Conservation (phyloP, 2,113 vertebrate species). For the Chionis minor region DNA sequence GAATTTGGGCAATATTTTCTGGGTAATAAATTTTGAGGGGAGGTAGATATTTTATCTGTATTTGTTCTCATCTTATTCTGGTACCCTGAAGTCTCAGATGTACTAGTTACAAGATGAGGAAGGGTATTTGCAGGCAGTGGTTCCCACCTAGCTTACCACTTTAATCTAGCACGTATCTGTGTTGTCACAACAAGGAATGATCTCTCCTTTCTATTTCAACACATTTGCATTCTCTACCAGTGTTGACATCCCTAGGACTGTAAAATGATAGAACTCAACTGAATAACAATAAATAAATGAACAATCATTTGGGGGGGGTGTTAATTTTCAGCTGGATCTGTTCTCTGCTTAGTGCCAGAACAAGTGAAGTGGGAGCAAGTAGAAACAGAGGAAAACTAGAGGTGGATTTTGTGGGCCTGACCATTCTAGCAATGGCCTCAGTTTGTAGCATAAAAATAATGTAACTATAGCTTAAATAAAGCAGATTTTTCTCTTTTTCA, state of each 20-base stretch:
- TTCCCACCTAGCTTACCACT: neutral
- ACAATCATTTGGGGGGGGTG: neutral
- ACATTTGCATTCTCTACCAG: neutral
- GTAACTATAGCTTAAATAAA: neutral
- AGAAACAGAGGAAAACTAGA: neutral
- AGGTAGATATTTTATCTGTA: neutral
- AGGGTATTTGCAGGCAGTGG: neutral
- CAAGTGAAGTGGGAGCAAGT: neutral
- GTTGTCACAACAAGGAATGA: neutral
- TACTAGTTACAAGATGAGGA: neutral
- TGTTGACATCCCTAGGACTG: neutral
- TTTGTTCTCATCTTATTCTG: neutral
- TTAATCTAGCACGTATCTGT: neutral
- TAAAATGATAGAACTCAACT: neutral
- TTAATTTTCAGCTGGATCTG: neutral
- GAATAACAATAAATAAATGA: neutral
- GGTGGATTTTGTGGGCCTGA: fast-evolving
- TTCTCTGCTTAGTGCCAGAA: neutral
- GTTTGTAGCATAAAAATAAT: neutral
- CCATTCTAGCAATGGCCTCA: neutral
- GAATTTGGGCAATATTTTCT: neutral
- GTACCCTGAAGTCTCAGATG: neutral
- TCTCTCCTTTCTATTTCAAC: neutral
- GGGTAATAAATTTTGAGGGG: neutral
- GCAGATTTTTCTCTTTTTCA: neutral